Evolutionary conservation across 2,113 vertebrate species (phyloP), one percentile per base, ranked within the genome.

Genomic region (Prolemur simus): DNA sequence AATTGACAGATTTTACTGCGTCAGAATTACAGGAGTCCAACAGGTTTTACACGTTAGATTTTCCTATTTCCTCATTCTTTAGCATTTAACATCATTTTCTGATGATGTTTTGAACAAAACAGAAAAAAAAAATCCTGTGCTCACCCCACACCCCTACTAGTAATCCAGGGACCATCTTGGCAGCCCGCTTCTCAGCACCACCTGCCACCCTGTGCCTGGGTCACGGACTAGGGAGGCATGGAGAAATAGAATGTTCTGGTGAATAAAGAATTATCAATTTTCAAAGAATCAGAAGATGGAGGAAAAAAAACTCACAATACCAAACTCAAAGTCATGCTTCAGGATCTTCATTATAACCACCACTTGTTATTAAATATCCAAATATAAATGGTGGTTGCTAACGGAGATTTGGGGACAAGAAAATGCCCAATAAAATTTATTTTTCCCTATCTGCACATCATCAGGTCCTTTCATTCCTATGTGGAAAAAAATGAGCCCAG

Each of bases 11-110:
- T 83, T 89, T 63, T n/a, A 74, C 63, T 49, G 49, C 0, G 3
- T 20, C 87, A 32, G n/a, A 68, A 25, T 25, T 84, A 4, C 13
- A 45, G 37, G 60, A 84, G 49, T 76, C 80, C 66, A 80, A 29
- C 17, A 78, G 74, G 54, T 42, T 78, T 86, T 66, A 52, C 85
- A 64, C 27, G 74, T 58, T 71, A 64, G 21, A 74, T 27, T 29
- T 25, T 73, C 64, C 80, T 45, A 23, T 74, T 77, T 94, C 84
- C 56, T 83, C 80, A 47, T 93, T 96, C 87, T 63, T 96, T n/a
- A 78, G 49, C 56, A 45, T 8, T 56, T 77, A 32, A 77, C 49
- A n/a, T 91, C 76, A 87, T 74, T 84, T 86, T 91, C 54, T 83
- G 71, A 92, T 29, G n/a, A 74, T 13, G 25, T 86, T 78, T 60